Base-by-base conservation (phyloP, 1,140 invertebrate genomes). In the Rhagoletis pomonella region DNA sequence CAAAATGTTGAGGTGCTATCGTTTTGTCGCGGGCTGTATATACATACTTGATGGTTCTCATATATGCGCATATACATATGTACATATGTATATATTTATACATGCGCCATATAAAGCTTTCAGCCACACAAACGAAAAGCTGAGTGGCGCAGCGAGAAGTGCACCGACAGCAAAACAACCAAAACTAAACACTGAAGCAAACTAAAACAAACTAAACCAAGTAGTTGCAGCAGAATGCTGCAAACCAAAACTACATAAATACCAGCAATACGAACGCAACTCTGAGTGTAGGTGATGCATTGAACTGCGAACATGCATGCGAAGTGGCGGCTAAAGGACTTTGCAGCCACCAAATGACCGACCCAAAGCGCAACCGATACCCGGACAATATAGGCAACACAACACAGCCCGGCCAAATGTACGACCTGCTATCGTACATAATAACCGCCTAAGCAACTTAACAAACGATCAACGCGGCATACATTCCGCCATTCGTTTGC, bases 201-300 rank as follows among this genome's bases (percentile, higher is more conserved):
- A 73, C 67, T 73, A 73, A 73, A 73, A 73, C 67, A 73, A 73
- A 73, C 67, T 73, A 44, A 47, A 39, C 67, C 4, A 29, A 5
- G 65, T 10, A 5, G 65, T 10, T 55, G 50, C 10, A 10, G 50
- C 50, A 2, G 10, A 55, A 55, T 55, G 50, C 50, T 55, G 50
- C 50, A 55, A 55, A 55, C 50, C 50, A 55, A 55, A 55, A 5
- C 50, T 29, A 29, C 29, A 29, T 29, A 55, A 55, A 55, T 10
- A 55, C 5, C 50, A 55, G 10, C 50, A 55, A 3, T 1, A 3
- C 50, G 2, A 55, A 55, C 10, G 50, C 50, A 55, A 55, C 50
- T 55, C 50, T 55, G 17, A 4, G 60, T 62, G 3, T 7, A 14
- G 60, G 9, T 17, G 17, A 62, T 62, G 60, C 60, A 62, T 62